Base-by-base conservation (phyloP, 2,113 vertebrate species). In the Apodemus sylvaticus region DNA sequence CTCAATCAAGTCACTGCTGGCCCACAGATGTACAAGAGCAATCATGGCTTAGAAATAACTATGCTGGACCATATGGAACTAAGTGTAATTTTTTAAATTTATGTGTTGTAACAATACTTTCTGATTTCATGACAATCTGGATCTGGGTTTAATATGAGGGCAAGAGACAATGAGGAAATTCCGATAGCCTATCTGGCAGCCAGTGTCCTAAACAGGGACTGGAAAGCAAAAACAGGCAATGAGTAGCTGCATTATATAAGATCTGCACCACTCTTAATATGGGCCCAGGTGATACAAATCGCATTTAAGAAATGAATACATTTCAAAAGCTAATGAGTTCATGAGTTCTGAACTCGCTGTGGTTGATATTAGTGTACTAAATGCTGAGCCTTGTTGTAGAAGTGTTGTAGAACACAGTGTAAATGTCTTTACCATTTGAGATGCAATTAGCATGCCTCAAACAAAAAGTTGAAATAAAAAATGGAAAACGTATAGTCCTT, bases 1-100 rank as follows among this genome's bases (percentile, higher is more conserved):
- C 26, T 93, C 0, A 29, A 66, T 86, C 2, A 1, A 55, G 77
- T 86, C 66, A 74, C 96, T 97, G 92, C 86, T 96, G 94, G 53
- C 94, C 87, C 48, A 70, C 97, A 98, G 96, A 98, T 97, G 96
- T 87, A 36, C 88, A 94, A 68, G 34, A 97, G 83, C 24, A 88
- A 16, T 81, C 77, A 86, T 91, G 86, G 94, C 95, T 91, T 94
- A 58, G 85, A 96, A 94, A 97, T 94, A 34, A 20, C 31, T 39
- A 70, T 68, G 68, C 82, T 92, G 82, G 36, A 93, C 95, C 93
- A 71, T 70, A 94, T 86, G 92, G 86, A 89, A 34, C 48, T 90
- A 93, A 90, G 39, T 76, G 42, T 90, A 98, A 96, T 62, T 95
- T 24, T 71, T 86, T 58, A 93, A 94, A 92, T 76, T 55, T 16